A percentile compares a stretch with the other conserved stretches of the same genome.
phyloP scores from a whole-genome alignment of 2,797 vertebrate species.

The Limnodromus scolopaceus region DNA sequence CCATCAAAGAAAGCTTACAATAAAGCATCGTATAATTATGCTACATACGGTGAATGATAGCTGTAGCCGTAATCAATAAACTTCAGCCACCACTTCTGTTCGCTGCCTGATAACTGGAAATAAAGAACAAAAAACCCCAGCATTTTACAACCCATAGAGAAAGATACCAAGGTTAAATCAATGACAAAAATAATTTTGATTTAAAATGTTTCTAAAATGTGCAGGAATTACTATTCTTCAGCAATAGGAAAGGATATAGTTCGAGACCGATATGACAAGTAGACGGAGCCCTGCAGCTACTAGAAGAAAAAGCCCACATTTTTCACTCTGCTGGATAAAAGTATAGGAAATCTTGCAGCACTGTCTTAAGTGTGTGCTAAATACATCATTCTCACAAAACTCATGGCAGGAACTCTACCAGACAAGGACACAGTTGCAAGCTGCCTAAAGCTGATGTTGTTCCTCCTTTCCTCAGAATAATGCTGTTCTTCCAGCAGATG shows the following conservation, averaged over 20 bases:
- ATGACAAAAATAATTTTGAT: background rate
- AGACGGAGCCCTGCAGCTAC: background rate
- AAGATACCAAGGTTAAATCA: background rate
- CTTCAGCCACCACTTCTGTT: slow-evolving; percentile 84
- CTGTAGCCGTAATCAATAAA: slow-evolving; percentile 23
- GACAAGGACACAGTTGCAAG: background rate
- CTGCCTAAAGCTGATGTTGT: background rate
- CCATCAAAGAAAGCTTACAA: background rate
- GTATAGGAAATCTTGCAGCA: background rate
- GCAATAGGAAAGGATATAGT: background rate
- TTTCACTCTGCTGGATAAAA: background rate
- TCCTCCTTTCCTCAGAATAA: background rate
- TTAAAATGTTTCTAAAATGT: background rate
- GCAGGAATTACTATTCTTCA: background rate
- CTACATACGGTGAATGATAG: slow-evolving; percentile 73
- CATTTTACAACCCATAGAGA: background rate
- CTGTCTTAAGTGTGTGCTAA: background rate
- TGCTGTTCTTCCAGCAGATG: background rate
- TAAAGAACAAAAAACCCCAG: background rate
- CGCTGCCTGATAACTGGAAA: slow-evolving; percentile 68
- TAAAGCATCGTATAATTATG: background rate
- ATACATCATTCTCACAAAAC: background rate
- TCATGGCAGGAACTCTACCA: background rate
- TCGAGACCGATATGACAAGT: background rate
- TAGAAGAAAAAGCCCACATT: background rate